Percentiles rank a stretch among this genome's conserved stretches.
These are phyloP conservation scores for Drosophila rhopaloa DNA, from an alignment of 1,140 invertebrate genomes.

Conservation along the genomic window DNA sequence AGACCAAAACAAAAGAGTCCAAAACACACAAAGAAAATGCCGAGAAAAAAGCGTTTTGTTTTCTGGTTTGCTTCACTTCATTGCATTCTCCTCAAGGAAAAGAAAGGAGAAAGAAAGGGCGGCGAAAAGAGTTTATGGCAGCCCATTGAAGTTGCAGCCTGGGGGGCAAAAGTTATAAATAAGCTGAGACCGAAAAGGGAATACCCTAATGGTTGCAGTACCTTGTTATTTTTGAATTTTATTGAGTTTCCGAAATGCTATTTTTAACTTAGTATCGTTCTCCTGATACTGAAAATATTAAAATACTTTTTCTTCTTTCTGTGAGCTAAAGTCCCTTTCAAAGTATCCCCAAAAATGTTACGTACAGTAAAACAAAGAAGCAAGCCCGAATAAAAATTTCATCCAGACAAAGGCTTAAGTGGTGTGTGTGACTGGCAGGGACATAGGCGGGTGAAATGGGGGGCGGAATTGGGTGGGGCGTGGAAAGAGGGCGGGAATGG, in stretches of 20 bases:
- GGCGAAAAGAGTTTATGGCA: slow-evolving; percentile 14
- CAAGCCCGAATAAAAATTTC: slow-evolving; percentile 26
- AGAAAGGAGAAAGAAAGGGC: slow-evolving; percentile 11
- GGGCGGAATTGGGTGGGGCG: not conserved
- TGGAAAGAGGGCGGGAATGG: slow-evolving; percentile 7
- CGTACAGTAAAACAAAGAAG: slow-evolving; percentile 22
- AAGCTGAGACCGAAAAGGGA: not conserved
- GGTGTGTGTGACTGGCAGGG: slow-evolving; percentile 16
- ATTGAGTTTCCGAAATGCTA: not conserved
- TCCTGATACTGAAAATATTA: not conserved
- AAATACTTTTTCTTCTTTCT: not conserved
- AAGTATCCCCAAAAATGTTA: slow-evolving; percentile 21
- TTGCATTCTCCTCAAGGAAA: slow-evolving; percentile 54
- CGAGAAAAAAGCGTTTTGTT: slow-evolving; percentile 63
- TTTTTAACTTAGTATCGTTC: not conserved
- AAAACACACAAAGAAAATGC: slow-evolving; percentile 18
- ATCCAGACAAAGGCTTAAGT: slow-evolving; percentile 38
- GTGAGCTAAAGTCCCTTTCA: not conserved
- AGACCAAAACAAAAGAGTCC: slow-evolving; percentile 60
- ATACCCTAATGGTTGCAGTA: slow-evolving; percentile 15
- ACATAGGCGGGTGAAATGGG: not conserved
- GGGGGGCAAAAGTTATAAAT: slow-evolving; percentile 22
- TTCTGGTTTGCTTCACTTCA: slow-evolving; percentile 63
- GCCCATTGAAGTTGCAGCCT: slow-evolving; percentile 15
- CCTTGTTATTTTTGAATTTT: not conserved